A percentile compares a stretch with the other conserved stretches of the same genome.
Evolutionary conservation across 2,113 vertebrate species (phyloP).

Genomic region (Myotis davidii): DNA sequence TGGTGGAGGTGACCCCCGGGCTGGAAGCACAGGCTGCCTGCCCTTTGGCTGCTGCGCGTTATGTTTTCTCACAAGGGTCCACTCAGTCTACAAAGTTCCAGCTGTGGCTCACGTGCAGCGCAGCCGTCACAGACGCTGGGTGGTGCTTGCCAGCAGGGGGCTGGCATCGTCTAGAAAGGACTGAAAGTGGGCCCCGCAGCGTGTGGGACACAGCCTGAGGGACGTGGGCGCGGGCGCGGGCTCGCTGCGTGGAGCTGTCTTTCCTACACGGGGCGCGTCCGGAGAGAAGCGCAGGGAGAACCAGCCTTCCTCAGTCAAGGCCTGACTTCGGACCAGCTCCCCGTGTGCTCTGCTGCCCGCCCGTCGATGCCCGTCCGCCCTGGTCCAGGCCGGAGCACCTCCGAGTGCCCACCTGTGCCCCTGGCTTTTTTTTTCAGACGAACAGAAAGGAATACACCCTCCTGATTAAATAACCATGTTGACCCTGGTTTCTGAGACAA

Average conservation of each 20-base stretch:
- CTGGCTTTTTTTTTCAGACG: not conserved
- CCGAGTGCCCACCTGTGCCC: rapidly evolving
- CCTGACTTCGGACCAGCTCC: not conserved
- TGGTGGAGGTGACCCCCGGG: rapidly evolving
- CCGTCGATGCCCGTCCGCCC: not conserved
- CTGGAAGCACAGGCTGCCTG: not conserved
- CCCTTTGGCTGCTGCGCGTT: not conserved
- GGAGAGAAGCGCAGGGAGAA: not conserved
- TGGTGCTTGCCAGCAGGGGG: not conserved
- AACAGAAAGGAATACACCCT: not conserved
- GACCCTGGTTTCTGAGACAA: not conserved
- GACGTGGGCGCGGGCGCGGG: rapidly evolving
- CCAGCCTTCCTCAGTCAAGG: not conserved
- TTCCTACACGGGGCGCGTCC: not conserved
- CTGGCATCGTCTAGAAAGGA: rapidly evolving
- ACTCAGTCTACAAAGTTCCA: not conserved
- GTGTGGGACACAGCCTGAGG: rapidly evolving
- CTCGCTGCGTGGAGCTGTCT: no score
- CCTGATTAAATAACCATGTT: not conserved
- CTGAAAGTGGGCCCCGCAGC: not conserved
- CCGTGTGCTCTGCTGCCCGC: rapidly evolving
- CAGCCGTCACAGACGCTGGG: rapidly evolving
- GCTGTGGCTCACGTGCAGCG: rapidly evolving
- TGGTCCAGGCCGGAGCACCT: no score
- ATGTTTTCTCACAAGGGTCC: not conserved